Evolutionary conservation across 2,797 vertebrate genomes (phyloP), one percentile per base, ranked within the genome.

Genomic region (Sebastes jordani): DNA sequence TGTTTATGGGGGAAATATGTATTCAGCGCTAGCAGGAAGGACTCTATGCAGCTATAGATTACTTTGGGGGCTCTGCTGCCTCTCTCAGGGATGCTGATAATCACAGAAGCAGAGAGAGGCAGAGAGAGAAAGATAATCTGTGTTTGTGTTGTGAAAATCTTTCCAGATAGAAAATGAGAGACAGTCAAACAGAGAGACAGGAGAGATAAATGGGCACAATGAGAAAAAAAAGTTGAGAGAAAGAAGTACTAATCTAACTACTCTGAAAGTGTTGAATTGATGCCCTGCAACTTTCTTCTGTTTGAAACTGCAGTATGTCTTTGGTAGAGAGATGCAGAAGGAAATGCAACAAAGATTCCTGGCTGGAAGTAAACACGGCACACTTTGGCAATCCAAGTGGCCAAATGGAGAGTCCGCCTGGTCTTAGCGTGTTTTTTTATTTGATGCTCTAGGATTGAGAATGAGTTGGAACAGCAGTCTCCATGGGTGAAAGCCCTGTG

Each of bases 81-180:
- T 92, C 84, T 84, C 84, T 79, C 82, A 67, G 79, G 85, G 82
- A 88, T 18, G 79, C 78, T 74, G 78, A 83, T 86, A 83, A 86
- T 84, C 82, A 87, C 78, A 73, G 23, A 84, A 46, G 34, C 61
- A 60, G 49, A 65, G 42, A 65, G 60, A 80, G 69, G 84, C 59
- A 56, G 66, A 36, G 22, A 79, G 66, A 85, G 70, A 79, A 46
- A 73, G 61, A 77, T 16, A 54, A 67, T 74, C 32, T 42, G 27
- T 36, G 65, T 74, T 73, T 73, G 60, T 74, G 78, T 63, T 55
- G 62, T 64, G 63, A 71, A 54, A 52, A 58, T 49, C 25, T 72
- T 52, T 16, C 3, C 34, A 63, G 56, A 76, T 22, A 72, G 61
- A 62, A 25, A 74, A 49, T 52, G n/a, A n/a, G 54, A 59, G 80